A percentile compares a stretch with the other conserved stretches of the same genome.
Evolutionary conservation across 92 coral and sea anemone genomes (phyloP).

Genomic region (Umimayanthus kanabou): DNA sequence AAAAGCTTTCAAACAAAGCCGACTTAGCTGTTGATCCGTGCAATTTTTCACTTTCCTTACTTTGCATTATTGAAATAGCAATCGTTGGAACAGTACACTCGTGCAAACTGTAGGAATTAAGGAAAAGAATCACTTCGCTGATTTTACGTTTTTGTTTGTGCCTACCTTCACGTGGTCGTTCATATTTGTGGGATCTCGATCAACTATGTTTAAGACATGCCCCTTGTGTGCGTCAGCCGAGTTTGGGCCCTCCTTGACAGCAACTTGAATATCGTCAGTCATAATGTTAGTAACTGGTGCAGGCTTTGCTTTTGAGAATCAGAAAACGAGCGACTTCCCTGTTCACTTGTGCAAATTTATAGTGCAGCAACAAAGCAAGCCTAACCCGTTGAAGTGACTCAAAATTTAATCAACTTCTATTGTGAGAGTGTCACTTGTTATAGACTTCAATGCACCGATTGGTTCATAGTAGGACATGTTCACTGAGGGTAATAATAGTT

Average conservation of each 20-base stretch:
- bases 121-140: too few relatives aligned
- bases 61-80: background rate
- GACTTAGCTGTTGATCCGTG: background rate
- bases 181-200: slow-evolving; percentile 79
- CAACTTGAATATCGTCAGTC: slow-evolving; percentile 30
- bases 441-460: background rate
- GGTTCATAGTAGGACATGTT: background rate
- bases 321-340: background rate
- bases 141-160: background rate
- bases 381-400: background rate
- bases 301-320: background rate
- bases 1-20: too few relatives aligned
- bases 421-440: background rate
- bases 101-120: background rate
- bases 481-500: background rate
- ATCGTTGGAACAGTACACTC: background rate
- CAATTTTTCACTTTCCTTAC: background rate
- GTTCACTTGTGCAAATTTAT: background rate
- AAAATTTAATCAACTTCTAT: slow-evolving; percentile 1
- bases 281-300: background rate
- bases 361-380: background rate
- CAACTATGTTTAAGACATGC: slow-evolving; percentile 63
- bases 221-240: slow-evolving; percentile 54
- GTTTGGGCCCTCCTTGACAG: slow-evolving; percentile 22
- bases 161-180: slow-evolving; percentile 82